Percentiles rank a stretch among this genome's conserved stretches.
phyloP scores from a whole-genome alignment of 2,888 invertebrate genomes.

The Mythimna albipuncta region DNA sequence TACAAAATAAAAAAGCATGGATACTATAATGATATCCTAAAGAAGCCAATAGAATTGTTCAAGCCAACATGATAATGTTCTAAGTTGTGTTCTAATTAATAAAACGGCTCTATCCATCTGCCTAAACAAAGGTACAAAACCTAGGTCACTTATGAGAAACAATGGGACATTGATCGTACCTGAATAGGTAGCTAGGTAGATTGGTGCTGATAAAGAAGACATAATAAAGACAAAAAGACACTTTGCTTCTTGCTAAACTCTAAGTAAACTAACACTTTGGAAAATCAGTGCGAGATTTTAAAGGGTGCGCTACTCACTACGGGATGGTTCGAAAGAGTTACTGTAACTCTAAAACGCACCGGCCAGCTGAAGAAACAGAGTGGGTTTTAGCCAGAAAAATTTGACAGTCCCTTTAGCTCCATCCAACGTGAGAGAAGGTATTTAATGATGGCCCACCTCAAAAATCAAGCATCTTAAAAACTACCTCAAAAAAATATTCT shows the following conservation, averaged over 20 bases:
- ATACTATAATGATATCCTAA: background rate
- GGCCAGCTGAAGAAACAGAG: too few species aligned
- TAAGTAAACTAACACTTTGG: background rate
- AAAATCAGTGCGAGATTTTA: background rate
- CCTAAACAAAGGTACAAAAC: constrained; percentile 36
- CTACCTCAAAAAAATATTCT: too few species aligned
- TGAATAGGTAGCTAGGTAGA: constrained; percentile 15
- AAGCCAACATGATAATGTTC: background rate
- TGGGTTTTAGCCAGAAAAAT: too few species aligned
- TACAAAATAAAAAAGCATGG: too few species aligned
- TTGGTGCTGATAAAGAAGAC: constrained; percentile 4
- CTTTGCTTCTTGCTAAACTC: background rate
- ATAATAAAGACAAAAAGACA: constrained; percentile 6
- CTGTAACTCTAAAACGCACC: too few species aligned
- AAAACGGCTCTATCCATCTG: constrained; percentile 33
- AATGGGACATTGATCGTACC: constrained; percentile 31
- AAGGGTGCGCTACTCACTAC: too few species aligned
- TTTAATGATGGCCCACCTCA: too few species aligned
- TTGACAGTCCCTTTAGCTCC: too few species aligned
- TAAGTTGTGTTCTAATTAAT: constrained; percentile 25
- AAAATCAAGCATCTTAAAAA: too few species aligned
- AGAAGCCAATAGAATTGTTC: background rate
- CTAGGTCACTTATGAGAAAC: constrained; percentile 21
- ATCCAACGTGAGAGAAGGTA: too few species aligned
- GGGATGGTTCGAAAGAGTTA: too few species aligned